phyloP scores from a whole-genome alignment of 2,888 invertebrate genomes.

The Hedychridium roseum region DNA sequence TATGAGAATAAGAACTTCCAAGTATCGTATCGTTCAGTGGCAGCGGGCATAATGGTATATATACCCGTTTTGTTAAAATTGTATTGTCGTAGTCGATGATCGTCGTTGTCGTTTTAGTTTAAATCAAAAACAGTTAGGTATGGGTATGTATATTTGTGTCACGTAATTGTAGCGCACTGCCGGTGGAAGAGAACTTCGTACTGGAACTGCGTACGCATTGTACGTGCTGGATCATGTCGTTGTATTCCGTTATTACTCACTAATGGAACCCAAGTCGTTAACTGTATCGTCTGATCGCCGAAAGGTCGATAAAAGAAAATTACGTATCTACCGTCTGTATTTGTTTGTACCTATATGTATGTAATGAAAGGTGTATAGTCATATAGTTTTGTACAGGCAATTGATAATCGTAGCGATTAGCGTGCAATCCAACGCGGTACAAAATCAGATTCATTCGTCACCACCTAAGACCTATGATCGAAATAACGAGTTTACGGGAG shows the following conservation, averaged over 20 bases:
- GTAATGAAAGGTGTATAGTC: conserved; percentile 36
- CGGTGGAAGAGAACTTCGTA: not conserved
- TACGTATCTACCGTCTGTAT: conserved; percentile 29
- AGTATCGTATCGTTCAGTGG: too few species aligned
- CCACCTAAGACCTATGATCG: too few species aligned
- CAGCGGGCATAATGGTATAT: too few species aligned
- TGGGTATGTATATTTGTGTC: conserved; percentile 38
- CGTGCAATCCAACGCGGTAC: conserved; percentile 56
- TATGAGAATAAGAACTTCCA: too few species aligned
- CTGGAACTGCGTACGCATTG: not conserved
- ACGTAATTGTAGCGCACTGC: conserved; percentile 27
- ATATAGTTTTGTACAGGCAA: conserved; percentile 45
- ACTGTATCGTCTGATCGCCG: not conserved
- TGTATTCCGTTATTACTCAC: not conserved
- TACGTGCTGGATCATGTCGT: not conserved
- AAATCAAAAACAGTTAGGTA: conserved; percentile 29
- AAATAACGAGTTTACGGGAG: too few species aligned
- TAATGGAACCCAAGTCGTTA: not conserved
- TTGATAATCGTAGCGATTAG: conserved; percentile 12
- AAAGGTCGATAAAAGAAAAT: not conserved
- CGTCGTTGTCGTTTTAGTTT: conserved; percentile 47
- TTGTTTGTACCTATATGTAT: conserved; percentile 42
- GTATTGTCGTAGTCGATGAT: too few species aligned
- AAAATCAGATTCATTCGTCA: too few species aligned
- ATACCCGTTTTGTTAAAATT: too few species aligned